Percentiles rank a stretch among this genome's conserved stretches.
Evolutionary conservation across 2,888 invertebrate genomes (phyloP).

Genomic region (Sisyra nigra): DNA sequence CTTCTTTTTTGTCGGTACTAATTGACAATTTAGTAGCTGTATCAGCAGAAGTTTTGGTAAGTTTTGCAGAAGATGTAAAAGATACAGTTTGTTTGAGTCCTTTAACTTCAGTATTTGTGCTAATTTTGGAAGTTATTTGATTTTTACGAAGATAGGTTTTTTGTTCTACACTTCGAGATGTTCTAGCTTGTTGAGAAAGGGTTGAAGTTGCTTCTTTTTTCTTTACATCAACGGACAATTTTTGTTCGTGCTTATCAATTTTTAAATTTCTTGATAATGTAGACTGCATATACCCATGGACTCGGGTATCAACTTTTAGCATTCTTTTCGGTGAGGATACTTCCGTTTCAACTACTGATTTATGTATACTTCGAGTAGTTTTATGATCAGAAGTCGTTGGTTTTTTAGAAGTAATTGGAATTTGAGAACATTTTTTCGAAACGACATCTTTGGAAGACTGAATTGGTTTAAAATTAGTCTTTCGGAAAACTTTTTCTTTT

Average conservation of each 20-base stretch:
- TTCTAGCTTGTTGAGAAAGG: too few relatives aligned
- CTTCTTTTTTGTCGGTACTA: slow-evolving; percentile 1
- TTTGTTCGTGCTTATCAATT: slow-evolving; percentile 22
- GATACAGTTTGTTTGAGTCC: too few relatives aligned
- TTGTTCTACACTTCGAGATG: slow-evolving; percentile 11
- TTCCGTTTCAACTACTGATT: slow-evolving; percentile 8
- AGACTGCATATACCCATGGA: slow-evolving; percentile 40
- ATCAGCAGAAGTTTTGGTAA: too few relatives aligned
- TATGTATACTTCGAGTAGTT: slow-evolving; percentile 9
- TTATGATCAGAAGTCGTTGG: slow-evolving; percentile 10
- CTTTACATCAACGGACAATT: slow-evolving; percentile 12
- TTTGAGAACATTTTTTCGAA: slow-evolving; percentile 14
- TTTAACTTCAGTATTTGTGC: background rate
- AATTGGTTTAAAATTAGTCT: slow-evolving; percentile 8
- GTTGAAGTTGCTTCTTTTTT: slow-evolving; percentile 9
- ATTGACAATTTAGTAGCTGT: too few relatives aligned
- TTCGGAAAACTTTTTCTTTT: slow-evolving; percentile 14
- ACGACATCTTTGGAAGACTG: slow-evolving; percentile 4
- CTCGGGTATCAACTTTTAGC: slow-evolving; percentile 19
- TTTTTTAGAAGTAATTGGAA: slow-evolving; percentile 8
- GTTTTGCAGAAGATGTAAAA: too few relatives aligned
- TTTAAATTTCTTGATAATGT: slow-evolving; percentile 39
- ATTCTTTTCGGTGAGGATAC: slow-evolving; percentile 12
- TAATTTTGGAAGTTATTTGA: background rate
- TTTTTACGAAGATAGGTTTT: slow-evolving; percentile 15